phyloP scores from a whole-genome alignment of 1,140 invertebrate genomes.

The Drosophila suzukii region DNA sequence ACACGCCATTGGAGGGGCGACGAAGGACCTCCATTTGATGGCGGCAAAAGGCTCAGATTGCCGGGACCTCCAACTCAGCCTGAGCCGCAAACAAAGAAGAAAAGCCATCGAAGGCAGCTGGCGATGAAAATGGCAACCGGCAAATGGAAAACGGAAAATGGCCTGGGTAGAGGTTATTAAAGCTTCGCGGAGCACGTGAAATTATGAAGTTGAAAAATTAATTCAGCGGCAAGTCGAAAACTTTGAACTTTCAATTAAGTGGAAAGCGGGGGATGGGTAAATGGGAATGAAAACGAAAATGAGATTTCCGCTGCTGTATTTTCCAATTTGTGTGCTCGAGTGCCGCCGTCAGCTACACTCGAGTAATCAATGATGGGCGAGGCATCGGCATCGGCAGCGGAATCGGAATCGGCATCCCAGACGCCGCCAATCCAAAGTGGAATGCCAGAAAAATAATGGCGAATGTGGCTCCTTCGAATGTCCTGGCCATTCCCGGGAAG shows the following conservation, averaged over 20 bases:
- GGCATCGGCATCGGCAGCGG: conserved; percentile 2
- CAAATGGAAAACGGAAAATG: conserved; percentile 15
- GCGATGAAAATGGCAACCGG: conserved; percentile 5
- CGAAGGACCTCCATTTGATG: conserved; percentile 52
- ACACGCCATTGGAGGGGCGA: conserved; percentile 66
- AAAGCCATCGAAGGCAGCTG: conserved; percentile 67
- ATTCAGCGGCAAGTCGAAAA: conserved; percentile 79
- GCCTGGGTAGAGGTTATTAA: conserved; percentile 60
- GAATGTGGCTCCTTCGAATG: conserved; percentile 44
- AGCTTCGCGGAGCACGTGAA: conserved; percentile 69
- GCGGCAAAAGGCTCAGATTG: conserved; percentile 40
- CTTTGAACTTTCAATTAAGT: conserved; percentile 81
- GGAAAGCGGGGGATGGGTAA: conserved; percentile 54
- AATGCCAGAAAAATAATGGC: conserved; percentile 70
- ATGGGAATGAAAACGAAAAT: conserved; percentile 63
- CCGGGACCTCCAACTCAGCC: background rate
- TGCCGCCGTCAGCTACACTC: conserved; percentile 76
- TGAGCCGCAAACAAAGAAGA: conserved; percentile 73
- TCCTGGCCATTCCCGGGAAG: conserved; percentile 2
- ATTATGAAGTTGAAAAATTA: conserved; percentile 82
- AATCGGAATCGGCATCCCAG: conserved; percentile 1
- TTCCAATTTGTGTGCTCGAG: conserved; percentile 80
- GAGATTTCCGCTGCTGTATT: conserved; percentile 61
- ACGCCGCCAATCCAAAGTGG: conserved; percentile 40
- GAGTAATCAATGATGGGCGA: conserved; percentile 70